phyloP scores from a whole-genome alignment of 35 echinoderm and acorn worm genomes.

The Anneissia japonica region DNA sequence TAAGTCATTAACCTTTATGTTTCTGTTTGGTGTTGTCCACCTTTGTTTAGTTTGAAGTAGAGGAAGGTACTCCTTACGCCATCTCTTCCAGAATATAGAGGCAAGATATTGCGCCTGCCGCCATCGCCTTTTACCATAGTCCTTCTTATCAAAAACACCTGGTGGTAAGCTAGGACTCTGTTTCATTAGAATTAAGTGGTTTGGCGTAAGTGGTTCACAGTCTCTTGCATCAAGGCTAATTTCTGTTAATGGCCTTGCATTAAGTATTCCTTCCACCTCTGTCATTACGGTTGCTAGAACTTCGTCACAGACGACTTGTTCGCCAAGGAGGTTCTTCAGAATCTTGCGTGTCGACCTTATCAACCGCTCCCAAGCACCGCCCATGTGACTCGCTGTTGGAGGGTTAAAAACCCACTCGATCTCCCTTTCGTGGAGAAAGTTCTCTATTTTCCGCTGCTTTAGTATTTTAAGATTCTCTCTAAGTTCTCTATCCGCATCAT shows the following conservation, averaged over 20 bases:
- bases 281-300: slow-evolving; percentile 34
- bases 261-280: slow-evolving; percentile 39
- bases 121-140: slow-evolving; percentile 15
- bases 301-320: slow-evolving; percentile 31
- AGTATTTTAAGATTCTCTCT: background rate
- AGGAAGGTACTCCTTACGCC: slow-evolving; percentile 18
- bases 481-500: background rate
- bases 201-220: slow-evolving; percentile 2
- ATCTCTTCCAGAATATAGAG: slow-evolving; percentile 1
- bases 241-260: slow-evolving; percentile 35
- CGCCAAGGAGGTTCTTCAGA: background rate
- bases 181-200: background rate
- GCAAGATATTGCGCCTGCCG: background rate
- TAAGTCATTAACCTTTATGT: slow-evolving; percentile 1
- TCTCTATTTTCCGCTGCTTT: background rate
- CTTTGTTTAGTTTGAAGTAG: slow-evolving; percentile 15
- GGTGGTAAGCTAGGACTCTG: background rate
- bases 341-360: slow-evolving; percentile 15
- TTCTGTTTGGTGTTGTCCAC: background rate
- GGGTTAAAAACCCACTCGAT: slow-evolving; percentile 22
- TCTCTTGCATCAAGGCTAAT: slow-evolving; percentile 29
- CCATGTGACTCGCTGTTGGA: slow-evolving; percentile 32
- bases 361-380: slow-evolving; percentile 20
- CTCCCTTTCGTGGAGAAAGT: background rate
- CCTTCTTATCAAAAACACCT: background rate